Percentiles rank a stretch among this genome's conserved stretches.
phyloP scores from a whole-genome alignment of 2,113 vertebrate genomes.

The Pelodiscus sinensis region DNA sequence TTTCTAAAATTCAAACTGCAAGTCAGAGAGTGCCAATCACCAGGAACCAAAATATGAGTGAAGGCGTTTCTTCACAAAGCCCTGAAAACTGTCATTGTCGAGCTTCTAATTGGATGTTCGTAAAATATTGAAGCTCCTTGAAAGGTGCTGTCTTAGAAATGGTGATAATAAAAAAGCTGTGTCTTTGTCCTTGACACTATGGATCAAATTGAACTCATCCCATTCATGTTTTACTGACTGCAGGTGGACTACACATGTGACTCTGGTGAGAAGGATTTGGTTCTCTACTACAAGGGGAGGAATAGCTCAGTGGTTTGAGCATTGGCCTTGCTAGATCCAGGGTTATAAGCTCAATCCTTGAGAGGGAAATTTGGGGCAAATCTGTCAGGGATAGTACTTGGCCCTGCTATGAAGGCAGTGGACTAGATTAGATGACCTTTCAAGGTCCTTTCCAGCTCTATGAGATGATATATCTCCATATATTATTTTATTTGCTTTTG shows the following conservation, averaged over 20 bases:
- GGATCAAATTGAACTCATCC: neutral
- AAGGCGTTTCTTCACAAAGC: neutral
- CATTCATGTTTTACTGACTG: neutral
- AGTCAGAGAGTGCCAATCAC: neutral
- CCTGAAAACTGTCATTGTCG: constrained; percentile 1
- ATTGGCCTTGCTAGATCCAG: no score
- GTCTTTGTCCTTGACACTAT: neutral
- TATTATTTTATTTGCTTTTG: neutral
- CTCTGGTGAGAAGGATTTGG: neutral
- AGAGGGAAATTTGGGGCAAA: no score
- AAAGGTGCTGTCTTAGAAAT: neutral
- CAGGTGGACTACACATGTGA: neutral
- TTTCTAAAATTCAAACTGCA: neutral
- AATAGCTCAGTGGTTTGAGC: no score
- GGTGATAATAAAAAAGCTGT: neutral
- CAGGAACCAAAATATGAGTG: neutral
- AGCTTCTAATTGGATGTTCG: constrained; percentile 3
- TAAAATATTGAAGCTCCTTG: neutral
- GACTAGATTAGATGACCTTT: no score
- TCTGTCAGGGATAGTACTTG: no score
- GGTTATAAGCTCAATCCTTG: no score
- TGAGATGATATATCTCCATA: no score
- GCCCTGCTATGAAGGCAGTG: no score
- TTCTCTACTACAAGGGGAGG: no score
- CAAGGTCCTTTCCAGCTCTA: no score